Evolutionary conservation across 2,113 vertebrate genomes (phyloP).

Genomic region (Lampris incognitus): DNA sequence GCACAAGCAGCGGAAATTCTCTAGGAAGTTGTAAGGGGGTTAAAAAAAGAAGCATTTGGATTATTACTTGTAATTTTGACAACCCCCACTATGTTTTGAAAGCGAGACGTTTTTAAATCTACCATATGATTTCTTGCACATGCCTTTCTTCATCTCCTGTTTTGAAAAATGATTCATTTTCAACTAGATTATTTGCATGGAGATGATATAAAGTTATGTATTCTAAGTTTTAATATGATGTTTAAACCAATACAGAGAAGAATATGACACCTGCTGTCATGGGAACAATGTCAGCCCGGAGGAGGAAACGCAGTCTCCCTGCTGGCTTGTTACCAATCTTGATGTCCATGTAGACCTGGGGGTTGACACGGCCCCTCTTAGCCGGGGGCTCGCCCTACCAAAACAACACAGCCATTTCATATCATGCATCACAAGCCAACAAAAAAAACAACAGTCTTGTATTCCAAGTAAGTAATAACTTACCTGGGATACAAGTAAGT

Average conservation of each 20-base stretch:
- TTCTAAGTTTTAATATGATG: background rate
- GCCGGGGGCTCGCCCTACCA: slow-evolving; percentile 87
- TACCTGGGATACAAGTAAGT: background rate
- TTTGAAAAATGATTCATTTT: no score
- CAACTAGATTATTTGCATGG: no score
- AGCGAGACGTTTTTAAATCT: no score
- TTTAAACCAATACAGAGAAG: background rate
- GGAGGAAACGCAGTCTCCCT: slow-evolving; percentile 90
- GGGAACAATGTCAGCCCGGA: slow-evolving; percentile 93
- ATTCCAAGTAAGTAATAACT: background rate
- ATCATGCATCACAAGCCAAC: background rate
- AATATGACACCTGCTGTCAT: slow-evolving; percentile 90
- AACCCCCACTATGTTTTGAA: background rate
- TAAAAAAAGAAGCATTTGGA: background rate
- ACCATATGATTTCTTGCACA: no score
- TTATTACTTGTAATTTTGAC: background rate
- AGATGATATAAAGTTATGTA: background rate
- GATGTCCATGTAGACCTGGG: slow-evolving; percentile 97
- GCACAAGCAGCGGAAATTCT: slow-evolving; percentile 97
- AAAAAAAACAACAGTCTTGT: background rate
- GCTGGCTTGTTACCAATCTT: slow-evolving; percentile 96
- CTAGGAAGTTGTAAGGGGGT: slow-evolving; percentile 55
- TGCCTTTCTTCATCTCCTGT: no score
- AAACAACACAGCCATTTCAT: background rate
- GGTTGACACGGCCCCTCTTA: slow-evolving; percentile 91